Percentiles rank a stretch among this genome's conserved stretches.
Evolutionary conservation across 2,797 vertebrate genomes (phyloP).

Genomic region (Betta splendens): DNA sequence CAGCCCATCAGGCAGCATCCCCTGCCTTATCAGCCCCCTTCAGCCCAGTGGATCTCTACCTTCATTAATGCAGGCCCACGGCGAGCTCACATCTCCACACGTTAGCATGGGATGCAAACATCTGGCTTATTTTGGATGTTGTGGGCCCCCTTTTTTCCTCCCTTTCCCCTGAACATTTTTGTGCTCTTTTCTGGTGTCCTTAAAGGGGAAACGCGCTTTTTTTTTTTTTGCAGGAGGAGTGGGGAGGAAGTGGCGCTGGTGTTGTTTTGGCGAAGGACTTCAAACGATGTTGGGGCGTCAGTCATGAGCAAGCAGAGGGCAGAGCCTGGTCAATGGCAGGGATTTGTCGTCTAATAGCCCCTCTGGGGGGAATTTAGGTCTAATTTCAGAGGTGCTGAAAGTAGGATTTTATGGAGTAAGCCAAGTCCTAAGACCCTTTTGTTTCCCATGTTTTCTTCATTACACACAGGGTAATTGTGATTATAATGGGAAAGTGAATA

Average conservation of each 20-base stretch:
- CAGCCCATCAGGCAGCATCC: conserved; percentile 58
- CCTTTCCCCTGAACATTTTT: conserved; percentile 21
- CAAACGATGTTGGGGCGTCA: conserved; percentile 64
- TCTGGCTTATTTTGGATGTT: conserved; percentile 66
- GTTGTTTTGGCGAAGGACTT: conserved; percentile 67
- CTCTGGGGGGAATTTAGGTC: conserved; percentile 70
- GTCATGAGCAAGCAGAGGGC: conserved; percentile 66
- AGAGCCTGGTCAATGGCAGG: conserved; percentile 70
- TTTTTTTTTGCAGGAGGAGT: conserved; percentile 16
- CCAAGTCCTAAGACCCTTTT: conserved; percentile 49
- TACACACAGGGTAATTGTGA: conserved; percentile 36
- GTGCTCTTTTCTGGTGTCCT: conserved; percentile 34
- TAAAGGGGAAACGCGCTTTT: conserved; percentile 22
- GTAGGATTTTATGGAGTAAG: conserved; percentile 67
- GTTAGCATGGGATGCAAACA: conserved; percentile 60
- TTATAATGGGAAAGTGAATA: conserved; percentile 25
- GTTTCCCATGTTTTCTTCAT: conserved; percentile 50
- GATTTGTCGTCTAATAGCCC: conserved; percentile 74
- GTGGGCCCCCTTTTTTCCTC: conserved; percentile 33
- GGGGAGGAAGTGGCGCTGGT: conserved; percentile 52
- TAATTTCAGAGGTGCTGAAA: conserved; percentile 77
- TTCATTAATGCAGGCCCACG: conserved; percentile 80
- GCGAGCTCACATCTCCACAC: conserved; percentile 56
- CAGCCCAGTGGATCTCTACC: conserved; percentile 58
- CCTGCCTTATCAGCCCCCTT: conserved; percentile 49